Evolutionary conservation across 2,797 vertebrate genomes (phyloP), one percentile per base, ranked within the genome.

Genomic region (Paguma larvata): DNA sequence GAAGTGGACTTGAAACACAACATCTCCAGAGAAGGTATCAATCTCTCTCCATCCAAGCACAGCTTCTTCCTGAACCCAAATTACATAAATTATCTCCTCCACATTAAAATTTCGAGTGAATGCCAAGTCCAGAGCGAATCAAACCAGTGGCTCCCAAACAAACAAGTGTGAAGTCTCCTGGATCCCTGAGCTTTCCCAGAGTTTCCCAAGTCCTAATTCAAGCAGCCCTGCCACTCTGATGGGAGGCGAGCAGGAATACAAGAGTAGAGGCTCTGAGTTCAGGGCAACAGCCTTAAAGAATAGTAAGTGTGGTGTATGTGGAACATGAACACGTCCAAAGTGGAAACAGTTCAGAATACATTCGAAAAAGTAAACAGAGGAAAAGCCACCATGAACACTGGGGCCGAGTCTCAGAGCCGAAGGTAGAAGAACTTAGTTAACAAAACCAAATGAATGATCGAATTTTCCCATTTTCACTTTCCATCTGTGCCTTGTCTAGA

Each of bases 81-180:
- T 86, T 80, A 30, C 14, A 13, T 62, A 70, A 89, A 0, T 78
- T 83, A 18, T 83, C 68, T 78, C 14, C 11, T 5, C 41, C 67
- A 41, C 32, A 72, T 94, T 78, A 78, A 88, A 75, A 89, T 80
- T 93, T 91, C 86, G 34, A 87, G 27, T 93, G 83, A 96, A 84
- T 85, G 68, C 96, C 95, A 93, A 68, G 51, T 67, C 27, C 13
- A 3, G 19, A 83, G 51, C 68, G 38, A 85, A 41, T 88, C 63
- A 97, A 95, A 88, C n/a, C 65, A 89, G 53, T 53, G 38, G 62
- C 85, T 97, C 65, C 62, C 41, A 73, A 90, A 84, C 18, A 90
- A 96, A 78, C 65, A 87, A 93, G 48, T 72, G 75, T 62, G 38
- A 90, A 86, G 25, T 78, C 46, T 95, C 70, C 82, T 67, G 72